Evolutionary conservation across 35 echinoderm and acorn worm genomes (phyloP), one percentile per base, ranked within the genome.

Genomic region (Amphiura filiformis): DNA sequence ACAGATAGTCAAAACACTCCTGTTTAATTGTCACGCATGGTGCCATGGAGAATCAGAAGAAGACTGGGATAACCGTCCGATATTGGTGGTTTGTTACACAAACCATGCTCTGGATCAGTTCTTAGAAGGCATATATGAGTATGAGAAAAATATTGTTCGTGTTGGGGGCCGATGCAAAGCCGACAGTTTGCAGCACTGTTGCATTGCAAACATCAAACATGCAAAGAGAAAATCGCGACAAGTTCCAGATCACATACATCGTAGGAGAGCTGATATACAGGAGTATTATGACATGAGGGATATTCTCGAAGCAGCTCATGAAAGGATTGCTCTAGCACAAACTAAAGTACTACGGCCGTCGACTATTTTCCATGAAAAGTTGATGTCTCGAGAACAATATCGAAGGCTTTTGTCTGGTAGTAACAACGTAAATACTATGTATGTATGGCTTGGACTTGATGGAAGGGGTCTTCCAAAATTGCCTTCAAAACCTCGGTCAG

Each of bases 51-150:
- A 57, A 35, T 13, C 39, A 1, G 39, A 49, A 13, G 41, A 44
- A 1, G 15, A 37, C 0, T 82, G n/a, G 0, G 9, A 38, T 15
- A 70, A 37, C 26, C 57, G 64, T 39, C 94, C 94, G 0, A 87
- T 97, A 36, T 38, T 97, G 12, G 65, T 97, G 12, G 91, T 97
- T 13, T 97, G 94, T 37, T 97, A 81, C 47, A 97, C 94, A 64
- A 97, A 97, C 49, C 94, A 97, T 84, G 94, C 94, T 7, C 88
- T 97, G 4, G 94, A 97, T 84, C 94, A 97, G 47, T 97, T 97
- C 75, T 38, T 97, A 34, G 90, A 97, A 84, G 91, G 87, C 18
- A 88, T 93, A 34, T 23, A 56, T 65, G 1, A 40, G 22, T 95
- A 91, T 75, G 81, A 83, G 40, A 4, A 91, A 0, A 82, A 86